Conservation (phyloP, 2,797 vertebrate genomes). For the Eupleurogrammus muticus region DNA sequence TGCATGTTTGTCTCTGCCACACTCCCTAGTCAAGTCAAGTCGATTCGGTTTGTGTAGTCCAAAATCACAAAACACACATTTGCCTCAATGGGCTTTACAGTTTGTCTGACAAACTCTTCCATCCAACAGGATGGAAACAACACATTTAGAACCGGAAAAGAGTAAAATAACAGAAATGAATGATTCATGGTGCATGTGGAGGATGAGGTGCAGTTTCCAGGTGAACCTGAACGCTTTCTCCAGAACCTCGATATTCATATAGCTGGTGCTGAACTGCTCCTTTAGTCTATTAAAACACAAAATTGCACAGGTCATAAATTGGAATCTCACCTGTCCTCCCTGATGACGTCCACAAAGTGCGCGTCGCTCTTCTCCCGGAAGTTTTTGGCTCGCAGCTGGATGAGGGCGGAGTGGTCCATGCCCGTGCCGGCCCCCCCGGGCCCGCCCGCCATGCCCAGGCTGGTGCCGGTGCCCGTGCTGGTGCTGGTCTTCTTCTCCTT, state of each 20-base stretch:
- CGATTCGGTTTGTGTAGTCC: too few relatives aligned
- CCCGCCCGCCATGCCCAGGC: slow-evolving; percentile 70
- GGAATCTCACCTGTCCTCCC: slow-evolving; percentile 94
- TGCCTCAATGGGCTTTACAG: too few relatives aligned
- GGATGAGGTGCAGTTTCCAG: too few relatives aligned
- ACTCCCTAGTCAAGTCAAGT: background rate
- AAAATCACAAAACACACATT: too few relatives aligned
- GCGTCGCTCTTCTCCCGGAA: slow-evolving; percentile 94
- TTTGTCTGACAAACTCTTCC: too few relatives aligned
- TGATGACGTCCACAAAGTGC: slow-evolving; percentile 98
- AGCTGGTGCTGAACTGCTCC: background rate
- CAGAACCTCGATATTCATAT: too few relatives aligned
- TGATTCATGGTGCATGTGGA: too few relatives aligned
- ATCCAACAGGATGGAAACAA: too few relatives aligned
- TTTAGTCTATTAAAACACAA: background rate
- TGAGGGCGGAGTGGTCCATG: slow-evolving; percentile 88
- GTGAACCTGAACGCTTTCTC: too few relatives aligned
- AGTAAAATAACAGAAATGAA: too few relatives aligned
- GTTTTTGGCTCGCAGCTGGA: slow-evolving; percentile 93
- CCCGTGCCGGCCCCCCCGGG: slow-evolving; percentile 57
- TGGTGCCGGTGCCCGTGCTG: slow-evolving; percentile 75
- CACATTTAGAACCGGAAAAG: too few relatives aligned
- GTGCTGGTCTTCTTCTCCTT: slow-evolving; percentile 90
- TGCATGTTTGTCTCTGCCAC: background rate
- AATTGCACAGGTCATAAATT: slow-evolving; percentile 19